Evolutionary conservation across 1,140 invertebrate genomes (phyloP).

Genomic region (Drosophila ercepeae): DNA sequence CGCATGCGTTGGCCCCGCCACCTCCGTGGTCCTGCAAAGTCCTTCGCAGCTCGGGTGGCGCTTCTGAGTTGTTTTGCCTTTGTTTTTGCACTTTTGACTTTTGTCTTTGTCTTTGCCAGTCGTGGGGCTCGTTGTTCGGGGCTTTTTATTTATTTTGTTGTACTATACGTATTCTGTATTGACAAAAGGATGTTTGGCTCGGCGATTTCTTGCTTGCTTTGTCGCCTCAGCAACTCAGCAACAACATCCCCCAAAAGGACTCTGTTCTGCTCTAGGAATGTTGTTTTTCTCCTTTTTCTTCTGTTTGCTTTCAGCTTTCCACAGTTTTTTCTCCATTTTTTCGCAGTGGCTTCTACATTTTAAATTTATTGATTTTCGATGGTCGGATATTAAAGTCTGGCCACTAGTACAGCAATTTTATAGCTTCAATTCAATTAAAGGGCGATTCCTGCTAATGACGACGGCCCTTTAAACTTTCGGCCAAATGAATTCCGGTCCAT

Average conservation of each 20-base stretch:
- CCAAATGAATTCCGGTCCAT: slow-evolving; percentile 70
- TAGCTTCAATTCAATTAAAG: slow-evolving; percentile 56
- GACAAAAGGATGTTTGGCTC: slow-evolving; percentile 80
- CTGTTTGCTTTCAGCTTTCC: slow-evolving; percentile 17
- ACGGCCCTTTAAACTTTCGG: slow-evolving; percentile 67
- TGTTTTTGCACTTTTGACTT: slow-evolving; percentile 75
- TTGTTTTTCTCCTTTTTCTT: slow-evolving; percentile 28
- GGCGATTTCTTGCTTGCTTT: slow-evolving; percentile 74
- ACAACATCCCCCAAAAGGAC: slow-evolving; percentile 51
- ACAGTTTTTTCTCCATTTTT: slow-evolving; percentile 44
- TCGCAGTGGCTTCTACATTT: slow-evolving; percentile 55
- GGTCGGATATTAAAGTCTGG: slow-evolving; percentile 55
- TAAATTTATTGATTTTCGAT: slow-evolving; percentile 78
- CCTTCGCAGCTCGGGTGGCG: slow-evolving; percentile 36
- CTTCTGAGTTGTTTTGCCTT: slow-evolving; percentile 37
- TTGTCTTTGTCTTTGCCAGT: slow-evolving; percentile 69
- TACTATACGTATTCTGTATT: slow-evolving; percentile 75
- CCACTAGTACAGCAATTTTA: neutral
- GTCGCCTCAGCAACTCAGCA: slow-evolving; percentile 49
- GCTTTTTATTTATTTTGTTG: slow-evolving; percentile 52
- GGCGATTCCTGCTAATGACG: slow-evolving; percentile 57
- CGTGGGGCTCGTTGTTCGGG: slow-evolving; percentile 30
- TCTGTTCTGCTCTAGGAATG: slow-evolving; percentile 41
- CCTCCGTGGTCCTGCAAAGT: neutral
- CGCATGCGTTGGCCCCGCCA: slow-evolving; percentile 37